A percentile compares a stretch with the other conserved stretches of the same genome.
These are phyloP conservation scores for Hucho hucho DNA, from an alignment of 2,113 vertebrate genomes.

Conservation along the genomic window DNA sequence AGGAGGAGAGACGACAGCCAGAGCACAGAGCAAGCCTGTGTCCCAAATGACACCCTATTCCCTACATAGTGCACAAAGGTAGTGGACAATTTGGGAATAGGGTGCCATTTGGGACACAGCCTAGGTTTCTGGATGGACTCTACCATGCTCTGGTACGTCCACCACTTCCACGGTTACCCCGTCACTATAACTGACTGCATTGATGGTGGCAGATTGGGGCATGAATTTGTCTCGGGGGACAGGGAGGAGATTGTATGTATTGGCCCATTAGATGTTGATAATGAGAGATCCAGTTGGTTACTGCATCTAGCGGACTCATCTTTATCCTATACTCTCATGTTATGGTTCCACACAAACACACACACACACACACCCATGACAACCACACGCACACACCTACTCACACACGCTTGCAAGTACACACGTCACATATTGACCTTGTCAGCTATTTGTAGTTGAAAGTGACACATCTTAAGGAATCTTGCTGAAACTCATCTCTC, in stretches of 20 bases:
- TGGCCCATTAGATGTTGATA: conserved; percentile 32
- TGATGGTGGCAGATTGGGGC: not conserved
- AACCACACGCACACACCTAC: not conserved
- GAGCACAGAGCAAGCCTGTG: not conserved
- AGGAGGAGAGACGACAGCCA: not conserved
- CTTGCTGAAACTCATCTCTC: not conserved
- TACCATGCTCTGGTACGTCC: not conserved
- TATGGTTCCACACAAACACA: not conserved
- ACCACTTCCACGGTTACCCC: not conserved
- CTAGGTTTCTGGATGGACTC: not conserved
- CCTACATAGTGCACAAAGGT: too few species aligned
- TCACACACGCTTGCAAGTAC: not conserved
- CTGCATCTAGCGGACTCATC: conserved; percentile 27
- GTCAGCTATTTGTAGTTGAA: not conserved
- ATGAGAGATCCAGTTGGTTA: conserved; percentile 28
- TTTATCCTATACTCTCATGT: not conserved
- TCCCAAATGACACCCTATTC: too few species aligned
- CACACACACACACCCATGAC: not conserved
- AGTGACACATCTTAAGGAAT: not conserved
- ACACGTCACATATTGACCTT: not conserved
- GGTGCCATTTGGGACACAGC: not conserved
- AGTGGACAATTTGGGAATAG: not conserved
- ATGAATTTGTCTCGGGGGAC: conserved; percentile 20
- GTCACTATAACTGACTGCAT: not conserved
- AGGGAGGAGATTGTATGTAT: conserved; percentile 21